A percentile compares a stretch with the other conserved stretches of the same genome.
phyloP scores from a whole-genome alignment of 2,113 vertebrate species.

The Periophthalmus modestus region DNA sequence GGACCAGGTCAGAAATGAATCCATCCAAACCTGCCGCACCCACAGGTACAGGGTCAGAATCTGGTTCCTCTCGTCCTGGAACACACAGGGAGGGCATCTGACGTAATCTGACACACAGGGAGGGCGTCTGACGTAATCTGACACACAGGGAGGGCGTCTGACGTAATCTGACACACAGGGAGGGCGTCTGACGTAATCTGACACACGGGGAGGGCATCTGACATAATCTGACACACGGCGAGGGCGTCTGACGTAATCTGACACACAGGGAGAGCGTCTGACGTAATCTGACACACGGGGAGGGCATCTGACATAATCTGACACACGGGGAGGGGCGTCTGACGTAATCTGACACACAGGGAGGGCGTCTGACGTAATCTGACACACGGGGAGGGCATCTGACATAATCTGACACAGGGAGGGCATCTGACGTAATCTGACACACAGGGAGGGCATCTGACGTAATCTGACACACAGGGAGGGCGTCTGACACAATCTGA shows the following conservation, averaged over 20 bases:
- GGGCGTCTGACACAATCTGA: neutral
- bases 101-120: neutral
- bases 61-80: slow-evolving; percentile 76
- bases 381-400: too few species aligned
- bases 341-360: too few species aligned
- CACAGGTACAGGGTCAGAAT: slow-evolving; percentile 83
- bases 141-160: neutral
- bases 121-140: neutral
- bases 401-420: too few species aligned
- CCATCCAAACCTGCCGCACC: slow-evolving; percentile 90
- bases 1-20: slow-evolving; percentile 86
- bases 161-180: neutral
- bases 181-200: neutral
- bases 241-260: neutral
- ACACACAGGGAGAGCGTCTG: neutral
- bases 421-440: neutral
- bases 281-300: neutral
- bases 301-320: neutral
- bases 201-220: too few species aligned
- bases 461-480: neutral
- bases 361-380: neutral
- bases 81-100: neutral
- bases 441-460: neutral
- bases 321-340: too few species aligned
- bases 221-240: neutral